phyloP scores from a whole-genome alignment of 2,113 vertebrate species.

The Sander vitreus region DNA sequence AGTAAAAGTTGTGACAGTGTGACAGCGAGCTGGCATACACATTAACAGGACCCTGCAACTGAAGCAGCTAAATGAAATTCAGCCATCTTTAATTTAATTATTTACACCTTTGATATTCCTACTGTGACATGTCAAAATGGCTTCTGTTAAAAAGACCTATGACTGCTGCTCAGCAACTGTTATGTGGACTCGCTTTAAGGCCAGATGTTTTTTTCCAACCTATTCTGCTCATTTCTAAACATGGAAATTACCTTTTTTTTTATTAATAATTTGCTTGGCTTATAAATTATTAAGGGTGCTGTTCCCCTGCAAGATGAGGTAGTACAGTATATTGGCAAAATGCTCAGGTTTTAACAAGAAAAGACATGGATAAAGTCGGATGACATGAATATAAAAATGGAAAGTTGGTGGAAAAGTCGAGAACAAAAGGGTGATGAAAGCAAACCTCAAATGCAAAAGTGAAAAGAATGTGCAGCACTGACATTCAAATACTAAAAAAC shows the following conservation, averaged over 20 bases:
- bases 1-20: background rate
- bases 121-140: slow-evolving; percentile 1
- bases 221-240: slow-evolving; percentile 7
- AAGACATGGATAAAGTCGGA: slow-evolving; percentile 13
- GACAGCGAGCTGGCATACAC: background rate
- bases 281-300: slow-evolving; percentile 85
- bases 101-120: background rate
- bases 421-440: slow-evolving; percentile 8
- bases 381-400: slow-evolving; percentile 20
- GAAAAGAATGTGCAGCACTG: background rate
- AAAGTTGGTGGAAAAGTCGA: background rate
- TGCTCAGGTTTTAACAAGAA: slow-evolving; percentile 43
- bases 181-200: background rate
- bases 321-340: slow-evolving; percentile 87
- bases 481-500: slow-evolving; percentile 16
- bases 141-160: background rate
- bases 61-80: slow-evolving; percentile 7
- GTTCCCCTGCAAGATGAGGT: slow-evolving; percentile 89
- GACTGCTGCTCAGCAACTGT: background rate
- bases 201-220: background rate
- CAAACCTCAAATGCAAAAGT: background rate
- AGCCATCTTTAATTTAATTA: background rate
- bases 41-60: slow-evolving; percentile 2
- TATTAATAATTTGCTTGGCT: slow-evolving; percentile 21
- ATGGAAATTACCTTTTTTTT: slow-evolving; percentile 23